A percentile compares a stretch with the other conserved stretches of the same genome.
Conservation (phyloP, 1,140 invertebrate genomes). For the Lordiphosa stackelbergi region DNA sequence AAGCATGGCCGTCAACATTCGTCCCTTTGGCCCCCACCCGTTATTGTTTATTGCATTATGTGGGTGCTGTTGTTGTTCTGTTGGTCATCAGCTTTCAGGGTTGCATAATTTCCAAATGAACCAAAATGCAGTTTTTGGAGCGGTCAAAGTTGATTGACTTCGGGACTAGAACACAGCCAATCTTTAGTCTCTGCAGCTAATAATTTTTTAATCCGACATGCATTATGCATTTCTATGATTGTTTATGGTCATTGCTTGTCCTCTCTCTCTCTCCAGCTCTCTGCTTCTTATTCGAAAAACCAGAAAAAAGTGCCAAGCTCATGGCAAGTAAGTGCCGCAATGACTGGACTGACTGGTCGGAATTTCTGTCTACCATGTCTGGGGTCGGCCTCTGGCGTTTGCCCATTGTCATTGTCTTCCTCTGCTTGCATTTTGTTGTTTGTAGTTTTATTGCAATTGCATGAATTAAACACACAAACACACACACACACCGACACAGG, state of each 20-base stretch:
- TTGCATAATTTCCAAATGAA: constrained; percentile 18
- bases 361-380: neutral
- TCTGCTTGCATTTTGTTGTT: constrained; percentile 22
- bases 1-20: constrained; percentile 67
- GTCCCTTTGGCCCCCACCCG: neutral
- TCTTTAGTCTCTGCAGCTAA: constrained; percentile 37
- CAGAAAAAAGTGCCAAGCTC: constrained; percentile 43
- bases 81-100: constrained; percentile 2
- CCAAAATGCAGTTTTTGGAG: constrained; percentile 1
- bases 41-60: constrained; percentile 19
- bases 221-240: constrained; percentile 71
- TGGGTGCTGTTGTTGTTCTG: constrained; percentile 4
- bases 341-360: constrained; percentile 52
- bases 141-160: constrained; percentile 8
- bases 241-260: constrained; percentile 61
- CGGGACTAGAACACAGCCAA: neutral
- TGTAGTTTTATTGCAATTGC: constrained; percentile 49
- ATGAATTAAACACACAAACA: constrained; percentile 27
- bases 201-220: constrained; percentile 72
- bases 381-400: constrained; percentile 33
- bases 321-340: constrained; percentile 58
- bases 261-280: neutral
- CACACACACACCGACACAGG: neutral
- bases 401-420: constrained; percentile 11
- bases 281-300: constrained; percentile 8